Percentiles rank a stretch among this genome's conserved stretches.
These are phyloP conservation scores for Notarius lentiginosus DNA, from an alignment of 2,113 vertebrate genomes.

Conservation along the genomic window DNA sequence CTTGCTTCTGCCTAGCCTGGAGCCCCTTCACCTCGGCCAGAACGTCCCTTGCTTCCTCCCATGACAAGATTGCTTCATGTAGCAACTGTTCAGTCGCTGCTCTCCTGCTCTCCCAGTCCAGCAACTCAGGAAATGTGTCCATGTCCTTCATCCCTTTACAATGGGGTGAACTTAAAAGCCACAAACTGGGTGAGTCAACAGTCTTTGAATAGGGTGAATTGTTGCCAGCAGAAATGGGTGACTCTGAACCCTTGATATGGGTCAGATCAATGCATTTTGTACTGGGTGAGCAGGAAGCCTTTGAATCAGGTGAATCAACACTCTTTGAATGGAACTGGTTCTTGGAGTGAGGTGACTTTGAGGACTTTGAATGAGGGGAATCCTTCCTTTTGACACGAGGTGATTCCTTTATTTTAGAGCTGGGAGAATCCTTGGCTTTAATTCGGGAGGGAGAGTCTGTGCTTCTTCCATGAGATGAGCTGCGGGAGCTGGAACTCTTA, in stretches of 20 bases:
- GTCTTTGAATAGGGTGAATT: conserved; percentile 45
- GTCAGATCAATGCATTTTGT: conserved; percentile 48
- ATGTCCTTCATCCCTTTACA: conserved; percentile 60
- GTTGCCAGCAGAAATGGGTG: conserved; percentile 29
- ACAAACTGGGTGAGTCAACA: conserved; percentile 45
- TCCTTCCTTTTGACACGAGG: conserved; percentile 55
- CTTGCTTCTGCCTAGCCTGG: conserved; percentile 81
- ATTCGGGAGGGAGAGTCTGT: conserved; percentile 55
- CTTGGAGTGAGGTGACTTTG: conserved; percentile 41
- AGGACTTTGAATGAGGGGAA: conserved; percentile 39
- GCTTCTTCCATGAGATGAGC: conserved; percentile 54
- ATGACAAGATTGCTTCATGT: conserved; percentile 85
- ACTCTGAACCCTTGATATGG: conserved; percentile 46
- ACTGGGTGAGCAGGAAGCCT: conserved; percentile 40
- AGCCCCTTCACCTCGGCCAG: conserved; percentile 90
- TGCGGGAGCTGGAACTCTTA: conserved; percentile 68
- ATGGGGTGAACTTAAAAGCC: conserved; percentile 33
- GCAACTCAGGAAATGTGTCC: conserved; percentile 64
- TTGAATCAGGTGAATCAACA: conserved; percentile 42
- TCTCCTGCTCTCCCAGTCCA: conserved; percentile 75
- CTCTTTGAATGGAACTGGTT: conserved; percentile 48
- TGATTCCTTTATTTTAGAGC: conserved; percentile 64
- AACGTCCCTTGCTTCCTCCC: conserved; percentile 90
- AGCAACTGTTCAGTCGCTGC: conserved; percentile 86
- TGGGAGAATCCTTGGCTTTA: conserved; percentile 65